phyloP scores from a whole-genome alignment of 2,113 vertebrate genomes.

The Hippocampus barbouri region DNA sequence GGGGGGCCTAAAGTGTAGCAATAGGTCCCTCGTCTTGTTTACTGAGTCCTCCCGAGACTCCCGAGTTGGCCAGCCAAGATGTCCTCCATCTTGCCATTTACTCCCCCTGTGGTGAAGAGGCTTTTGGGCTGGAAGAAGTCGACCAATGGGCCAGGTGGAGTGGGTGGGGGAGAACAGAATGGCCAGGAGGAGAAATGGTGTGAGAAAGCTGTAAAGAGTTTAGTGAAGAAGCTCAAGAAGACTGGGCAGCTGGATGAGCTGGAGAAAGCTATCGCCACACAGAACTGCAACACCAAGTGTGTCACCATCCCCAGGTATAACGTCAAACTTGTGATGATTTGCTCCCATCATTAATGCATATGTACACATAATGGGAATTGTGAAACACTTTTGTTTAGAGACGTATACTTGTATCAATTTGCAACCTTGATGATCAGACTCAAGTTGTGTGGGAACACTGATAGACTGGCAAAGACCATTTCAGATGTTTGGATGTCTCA shows the following conservation, averaged over 20 bases:
- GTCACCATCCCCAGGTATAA: conserved; percentile 96
- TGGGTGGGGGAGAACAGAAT: conserved; percentile 87
- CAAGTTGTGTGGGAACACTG: conserved; percentile 51
- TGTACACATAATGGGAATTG: neutral
- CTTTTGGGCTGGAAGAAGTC: conserved; percentile 97
- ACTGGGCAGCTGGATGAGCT: conserved; percentile 96
- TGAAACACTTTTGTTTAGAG: neutral
- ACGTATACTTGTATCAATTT: conserved; percentile 51
- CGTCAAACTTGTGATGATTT: neutral
- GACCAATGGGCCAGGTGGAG: conserved; percentile 77
- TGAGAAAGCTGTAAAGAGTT: conserved; percentile 96
- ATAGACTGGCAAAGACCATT: conserved; percentile 28
- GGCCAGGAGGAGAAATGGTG: conserved; percentile 99
- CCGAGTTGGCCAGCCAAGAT: conserved; percentile 66
- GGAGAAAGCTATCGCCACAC: conserved; percentile 96
- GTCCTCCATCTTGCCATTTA: conserved; percentile 98
- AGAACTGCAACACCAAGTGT: conserved; percentile 98
- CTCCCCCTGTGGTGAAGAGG: conserved; percentile 96
- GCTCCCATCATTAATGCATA: neutral
- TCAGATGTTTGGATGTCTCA: conserved; percentile 55
- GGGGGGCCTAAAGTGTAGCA: conserved; percentile 57
- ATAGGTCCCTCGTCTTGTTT: conserved; percentile 26
- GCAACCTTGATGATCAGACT: conserved; percentile 58
- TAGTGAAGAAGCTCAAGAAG: conserved; percentile 98
- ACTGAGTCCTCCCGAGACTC: conserved; percentile 42